Evolutionary conservation across 2,888 invertebrate genomes (phyloP), one percentile per base, ranked within the genome.

Genomic region (Pocota personata): DNA sequence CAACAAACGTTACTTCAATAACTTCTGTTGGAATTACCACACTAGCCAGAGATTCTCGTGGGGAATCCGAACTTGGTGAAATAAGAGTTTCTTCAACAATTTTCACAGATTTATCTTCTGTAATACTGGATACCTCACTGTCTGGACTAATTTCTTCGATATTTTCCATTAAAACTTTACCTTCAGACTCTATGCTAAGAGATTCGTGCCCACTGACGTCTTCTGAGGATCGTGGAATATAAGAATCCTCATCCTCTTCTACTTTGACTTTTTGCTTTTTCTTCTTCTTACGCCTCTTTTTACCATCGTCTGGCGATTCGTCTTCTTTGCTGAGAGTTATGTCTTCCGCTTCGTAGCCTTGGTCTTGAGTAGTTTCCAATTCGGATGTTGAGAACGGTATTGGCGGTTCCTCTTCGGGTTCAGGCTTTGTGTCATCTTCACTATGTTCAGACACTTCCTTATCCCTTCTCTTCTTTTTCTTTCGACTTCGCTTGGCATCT

Each of bases 341-440:
- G 89, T 95, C 90, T 50, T 91, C 96, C 8, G 95, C 94, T 90
- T 96, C 96, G 89, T 96, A 96, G n/a, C 96, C 96, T 82, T 93
- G 93, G 89, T 95, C 95, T 32, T 88, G 88, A 6, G 88, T 93
- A 43, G 93, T 92, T 21, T 94, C 93, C 67, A 94, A 94, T 10
- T 88, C 88, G 30, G 88, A 86, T 14, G 64, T 24, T 6, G 72
- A 37, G 1, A 71, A 14, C n/a, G 35, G 12, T 3, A n/a, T 5
- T n/a, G 75, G 12, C 6, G 21, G 12, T 52, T 40, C 43, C 19
- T 72, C 75, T 71, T 84, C 62, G 6, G 24, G 32, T 58, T 87
- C 77, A 24, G 95, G 93, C 46, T 94, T 93, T 0, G 58, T 14
- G 48, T 88, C 83, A 57, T 87, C 88, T 71, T 76, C 86, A 21